Base-by-base conservation (phyloP, 2,797 vertebrate species). In the Anisognathus igniventris region DNA sequence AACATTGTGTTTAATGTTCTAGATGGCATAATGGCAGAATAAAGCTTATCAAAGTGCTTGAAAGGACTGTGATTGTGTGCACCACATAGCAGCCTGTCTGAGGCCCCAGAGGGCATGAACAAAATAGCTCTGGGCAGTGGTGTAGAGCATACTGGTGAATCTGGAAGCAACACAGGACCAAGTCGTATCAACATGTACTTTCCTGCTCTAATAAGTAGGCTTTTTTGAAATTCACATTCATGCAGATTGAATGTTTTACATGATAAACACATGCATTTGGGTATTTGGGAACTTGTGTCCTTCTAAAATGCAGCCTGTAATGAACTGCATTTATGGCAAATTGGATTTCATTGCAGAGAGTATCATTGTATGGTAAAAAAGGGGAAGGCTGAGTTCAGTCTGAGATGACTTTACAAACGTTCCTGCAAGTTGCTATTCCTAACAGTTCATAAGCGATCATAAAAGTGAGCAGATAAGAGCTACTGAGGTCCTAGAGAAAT, bases 1-100 rank as follows among this genome's bases (percentile, higher is more conserved):
- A 97, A 96, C 92, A 74, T 96, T 92, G 96, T 93, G 96, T 96
- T 97, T 98, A 97, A 98, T 97, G 97, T 98, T 96, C 96, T 97
- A 95, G 97, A 97, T 98, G 97, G 96, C 88, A 62, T 96, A 96
- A 94, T 93, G 93, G 94, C 86, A 96, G 95, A 97, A 95, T 96
- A 95, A 96, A 97, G 95, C 96, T 93, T 95, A 93, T 96, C 92
- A 93, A 91, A 96, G 90, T 88, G 71, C 91, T 85, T 76, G 68
- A 77, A 91, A 85, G 94, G 80, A 53, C 60, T n/a, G 62, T 92
- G 94, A 77, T 92, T 78, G 7, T 77, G 80, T 90, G 92, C 91
- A 73, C 6, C 5, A 47, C 86, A 56, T 47, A 74, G 70, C 61
- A 62, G 93, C 88, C 50, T 80, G 58, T 85, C 62, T 44, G 64